phyloP scores from a whole-genome alignment of 2,888 invertebrate genomes.

The Hofmannophila pseudospretella region DNA sequence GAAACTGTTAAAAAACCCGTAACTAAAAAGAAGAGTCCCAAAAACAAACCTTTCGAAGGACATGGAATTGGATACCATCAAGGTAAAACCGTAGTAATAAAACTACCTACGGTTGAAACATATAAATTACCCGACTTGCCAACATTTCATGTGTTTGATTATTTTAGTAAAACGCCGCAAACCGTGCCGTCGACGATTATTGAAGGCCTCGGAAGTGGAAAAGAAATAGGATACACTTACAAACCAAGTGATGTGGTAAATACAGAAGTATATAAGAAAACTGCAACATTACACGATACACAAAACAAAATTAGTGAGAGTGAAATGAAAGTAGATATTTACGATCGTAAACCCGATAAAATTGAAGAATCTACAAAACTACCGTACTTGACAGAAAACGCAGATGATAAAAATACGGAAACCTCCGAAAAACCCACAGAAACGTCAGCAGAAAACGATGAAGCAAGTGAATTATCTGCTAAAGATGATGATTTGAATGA shows the following conservation, averaged over 20 bases:
- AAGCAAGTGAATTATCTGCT: not conserved
- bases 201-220: slow-evolving; percentile 44
- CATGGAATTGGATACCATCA: slow-evolving; percentile 70
- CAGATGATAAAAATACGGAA: not conserved
- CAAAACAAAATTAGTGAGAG: slow-evolving; percentile 1
- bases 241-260: slow-evolving; percentile 18
- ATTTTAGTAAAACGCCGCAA: slow-evolving; percentile 67
- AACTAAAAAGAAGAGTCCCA: slow-evolving; percentile 40
- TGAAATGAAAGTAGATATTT: not conserved
- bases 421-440: not conserved
- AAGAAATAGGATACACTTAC: slow-evolving; percentile 37
- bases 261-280: slow-evolving; percentile 16
- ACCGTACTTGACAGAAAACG: not conserved
- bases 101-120: slow-evolving; percentile 53
- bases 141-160: slow-evolving; percentile 56
- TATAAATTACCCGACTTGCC: slow-evolving; percentile 46
- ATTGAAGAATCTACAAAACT: not conserved
- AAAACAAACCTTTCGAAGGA: slow-evolving; percentile 64
- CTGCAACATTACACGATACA: slow-evolving; percentile 1
- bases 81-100: slow-evolving; percentile 70
- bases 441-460: not conserved
- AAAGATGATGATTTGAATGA: slow-evolving; percentile 24
- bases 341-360: not conserved
- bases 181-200: slow-evolving; percentile 47
- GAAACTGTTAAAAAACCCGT: slow-evolving; percentile 23